Conservation (phyloP, 2,888 invertebrate genomes). For the Scotopteryx bipunctaria region DNA sequence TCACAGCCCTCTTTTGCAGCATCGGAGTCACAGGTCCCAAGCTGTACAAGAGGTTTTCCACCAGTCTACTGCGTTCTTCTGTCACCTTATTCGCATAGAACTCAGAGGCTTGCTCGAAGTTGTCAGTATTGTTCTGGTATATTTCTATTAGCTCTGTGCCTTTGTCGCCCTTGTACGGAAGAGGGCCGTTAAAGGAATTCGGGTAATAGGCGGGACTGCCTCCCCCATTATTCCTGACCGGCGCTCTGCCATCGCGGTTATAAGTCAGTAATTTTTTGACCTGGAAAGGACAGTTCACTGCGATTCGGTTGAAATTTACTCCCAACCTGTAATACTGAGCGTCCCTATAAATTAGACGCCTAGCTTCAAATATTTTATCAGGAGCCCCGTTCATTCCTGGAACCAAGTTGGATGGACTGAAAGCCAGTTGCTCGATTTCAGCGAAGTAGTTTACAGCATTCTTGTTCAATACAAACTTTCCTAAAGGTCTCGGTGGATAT, state of each 20-base stretch:
- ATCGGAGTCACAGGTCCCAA: conserved; percentile 88
- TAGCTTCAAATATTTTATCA: conserved; percentile 94
- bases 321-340: conserved; percentile 94
- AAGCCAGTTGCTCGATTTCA: conserved; percentile 95
- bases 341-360: conserved; percentile 93
- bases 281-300: conserved; percentile 95
- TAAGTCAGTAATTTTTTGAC: conserved; percentile 86
- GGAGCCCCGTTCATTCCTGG: conserved; percentile 95
- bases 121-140: conserved; percentile 90
- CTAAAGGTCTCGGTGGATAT: conserved; percentile 92
- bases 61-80: conserved; percentile 88
- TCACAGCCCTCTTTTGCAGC: conserved; percentile 83
- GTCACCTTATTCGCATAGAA: conserved; percentile 91
- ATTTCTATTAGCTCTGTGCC: conserved; percentile 77
- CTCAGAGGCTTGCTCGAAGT: conserved; percentile 90
- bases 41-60: conserved; percentile 90
- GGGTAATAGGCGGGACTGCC: conserved; percentile 97
- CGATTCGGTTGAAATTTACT: conserved; percentile 93
- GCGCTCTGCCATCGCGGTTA: conserved; percentile 93
- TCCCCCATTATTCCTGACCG: conserved; percentile 89
- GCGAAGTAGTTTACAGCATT: conserved; percentile 95
- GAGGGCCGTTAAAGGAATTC: conserved; percentile 95
- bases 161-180: conserved; percentile 84
- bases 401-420: conserved; percentile 92
- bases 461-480: conserved; percentile 91